A percentile compares a stretch with the other conserved stretches of the same genome.
These are phyloP conservation scores for Drosophila mulleri DNA, from an alignment of 2,888 invertebrate genomes.

Conservation along the genomic window DNA sequence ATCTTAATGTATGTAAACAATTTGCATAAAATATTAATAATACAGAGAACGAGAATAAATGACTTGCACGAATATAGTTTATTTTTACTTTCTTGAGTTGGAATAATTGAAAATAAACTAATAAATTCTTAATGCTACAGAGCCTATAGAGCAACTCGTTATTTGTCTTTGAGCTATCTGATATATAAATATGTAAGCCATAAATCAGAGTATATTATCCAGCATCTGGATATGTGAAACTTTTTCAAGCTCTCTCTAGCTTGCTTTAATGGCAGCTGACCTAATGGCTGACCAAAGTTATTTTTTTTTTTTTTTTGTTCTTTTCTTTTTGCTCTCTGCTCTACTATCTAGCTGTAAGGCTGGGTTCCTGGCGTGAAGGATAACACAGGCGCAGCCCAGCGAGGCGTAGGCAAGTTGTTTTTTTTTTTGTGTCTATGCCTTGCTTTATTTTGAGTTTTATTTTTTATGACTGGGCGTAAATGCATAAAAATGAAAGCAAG, in stretches of 20 bases:
- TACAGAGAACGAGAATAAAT: neutral
- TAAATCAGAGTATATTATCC: slow-evolving; percentile 1
- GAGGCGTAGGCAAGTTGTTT: slow-evolving; percentile 55
- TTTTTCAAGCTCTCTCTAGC: slow-evolving; percentile 3
- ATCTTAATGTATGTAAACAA: too few relatives aligned
- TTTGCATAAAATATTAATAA: too few relatives aligned
- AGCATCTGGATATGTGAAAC: slow-evolving; percentile 4
- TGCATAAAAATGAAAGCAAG: slow-evolving; percentile 66
- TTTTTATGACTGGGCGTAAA: slow-evolving; percentile 66
- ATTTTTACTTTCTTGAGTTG: neutral
- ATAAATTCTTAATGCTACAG: neutral
- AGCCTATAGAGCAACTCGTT: neutral
- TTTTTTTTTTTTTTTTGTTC: neutral
- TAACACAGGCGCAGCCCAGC: slow-evolving; percentile 52
- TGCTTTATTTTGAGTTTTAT: slow-evolving; percentile 52
- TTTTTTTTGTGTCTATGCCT: slow-evolving; percentile 44
- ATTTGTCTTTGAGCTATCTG: neutral
- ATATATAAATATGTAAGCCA: neutral
- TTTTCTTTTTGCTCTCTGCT: neutral
- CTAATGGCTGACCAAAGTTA: slow-evolving; percentile 23
- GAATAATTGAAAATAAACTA: neutral
- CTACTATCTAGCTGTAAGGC: slow-evolving; percentile 21
- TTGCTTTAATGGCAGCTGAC: slow-evolving; percentile 37
- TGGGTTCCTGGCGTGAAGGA: slow-evolving; percentile 34
- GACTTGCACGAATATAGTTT: neutral